Conservation (phyloP, 2,888 invertebrate species). For the Drosophila nigricruria region DNA sequence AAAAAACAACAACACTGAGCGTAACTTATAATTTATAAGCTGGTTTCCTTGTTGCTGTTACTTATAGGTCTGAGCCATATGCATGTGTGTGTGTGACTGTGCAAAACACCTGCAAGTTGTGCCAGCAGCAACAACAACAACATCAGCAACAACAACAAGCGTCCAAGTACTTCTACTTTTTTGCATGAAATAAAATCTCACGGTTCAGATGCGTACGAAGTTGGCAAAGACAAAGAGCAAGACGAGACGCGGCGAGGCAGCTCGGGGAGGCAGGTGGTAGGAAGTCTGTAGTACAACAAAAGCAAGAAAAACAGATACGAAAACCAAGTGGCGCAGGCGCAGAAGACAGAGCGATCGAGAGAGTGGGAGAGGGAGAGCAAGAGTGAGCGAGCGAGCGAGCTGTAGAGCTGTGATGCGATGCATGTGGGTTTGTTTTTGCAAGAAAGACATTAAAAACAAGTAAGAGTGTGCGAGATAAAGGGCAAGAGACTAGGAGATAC, state of each 20-base stretch:
- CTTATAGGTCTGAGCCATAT: conserved; percentile 31
- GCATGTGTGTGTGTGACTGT: conserved; percentile 26
- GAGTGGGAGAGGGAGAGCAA: neutral
- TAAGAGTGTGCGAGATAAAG: neutral
- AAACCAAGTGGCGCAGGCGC: conserved; percentile 46
- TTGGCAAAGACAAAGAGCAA: conserved; percentile 60
- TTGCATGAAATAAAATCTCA: conserved; percentile 80
- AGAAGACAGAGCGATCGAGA: conserved; percentile 4
- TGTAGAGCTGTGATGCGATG: conserved; percentile 42
- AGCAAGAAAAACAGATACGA: conserved; percentile 42
- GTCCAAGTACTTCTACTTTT: conserved; percentile 76
- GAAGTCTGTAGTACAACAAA: conserved; percentile 63
- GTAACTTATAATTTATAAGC: conserved; percentile 73
- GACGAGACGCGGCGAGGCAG: conserved; percentile 15
- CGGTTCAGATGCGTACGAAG: conserved; percentile 80
- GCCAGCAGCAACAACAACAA: conserved; percentile 25
- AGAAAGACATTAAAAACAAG: conserved; percentile 55
- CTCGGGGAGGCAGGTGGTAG: conserved; percentile 73
- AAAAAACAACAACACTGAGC: conserved; percentile 26
- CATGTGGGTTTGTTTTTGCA: conserved; percentile 76
- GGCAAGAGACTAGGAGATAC: neutral
- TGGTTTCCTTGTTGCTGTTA: conserved; percentile 63
- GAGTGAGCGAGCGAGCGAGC: conserved; percentile 9
- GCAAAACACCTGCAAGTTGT: conserved; percentile 61
- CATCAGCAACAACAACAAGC: conserved; percentile 33